Conservation (phyloP, 1,140 invertebrate genomes). For the Lepidotrigona ventralis region DNA sequence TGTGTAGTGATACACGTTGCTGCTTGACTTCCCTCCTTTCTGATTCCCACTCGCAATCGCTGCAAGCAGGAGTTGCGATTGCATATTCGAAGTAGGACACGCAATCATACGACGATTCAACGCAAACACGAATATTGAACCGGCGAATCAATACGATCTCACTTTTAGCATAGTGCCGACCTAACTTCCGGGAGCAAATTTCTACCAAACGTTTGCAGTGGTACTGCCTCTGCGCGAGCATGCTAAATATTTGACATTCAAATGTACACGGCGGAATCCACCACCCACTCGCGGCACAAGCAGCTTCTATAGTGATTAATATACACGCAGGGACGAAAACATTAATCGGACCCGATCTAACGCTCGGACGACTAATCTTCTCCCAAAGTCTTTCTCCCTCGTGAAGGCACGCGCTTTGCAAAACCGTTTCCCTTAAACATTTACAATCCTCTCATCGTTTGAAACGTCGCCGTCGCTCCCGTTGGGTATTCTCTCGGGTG, state of each 20-base stretch:
- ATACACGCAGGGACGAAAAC: neutral
- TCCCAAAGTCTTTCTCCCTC: neutral
- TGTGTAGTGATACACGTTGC: neutral
- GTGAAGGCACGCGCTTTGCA: no score
- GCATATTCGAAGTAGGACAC: neutral
- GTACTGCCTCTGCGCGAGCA: neutral
- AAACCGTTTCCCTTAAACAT: neutral
- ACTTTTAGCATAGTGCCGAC: neutral
- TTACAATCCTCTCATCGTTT: neutral
- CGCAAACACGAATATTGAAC: neutral
- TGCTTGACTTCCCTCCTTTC: neutral
- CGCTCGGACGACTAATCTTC: neutral
- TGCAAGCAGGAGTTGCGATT: neutral
- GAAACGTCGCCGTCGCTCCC: neutral
- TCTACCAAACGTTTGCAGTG: slow-evolving; percentile 6
- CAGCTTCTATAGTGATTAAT: neutral
- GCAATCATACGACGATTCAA: neutral
- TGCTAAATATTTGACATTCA: slow-evolving; percentile 13
- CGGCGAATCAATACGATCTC: neutral
- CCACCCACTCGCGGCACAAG: neutral
- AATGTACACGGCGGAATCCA: neutral
- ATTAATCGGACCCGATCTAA: neutral
- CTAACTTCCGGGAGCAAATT: neutral
- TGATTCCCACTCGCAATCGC: neutral
- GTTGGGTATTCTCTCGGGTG: neutral